Evolutionary conservation across 2,797 vertebrate genomes (phyloP), one percentile per base, ranked within the genome.

Genomic region (Enteromius radiatus): DNA sequence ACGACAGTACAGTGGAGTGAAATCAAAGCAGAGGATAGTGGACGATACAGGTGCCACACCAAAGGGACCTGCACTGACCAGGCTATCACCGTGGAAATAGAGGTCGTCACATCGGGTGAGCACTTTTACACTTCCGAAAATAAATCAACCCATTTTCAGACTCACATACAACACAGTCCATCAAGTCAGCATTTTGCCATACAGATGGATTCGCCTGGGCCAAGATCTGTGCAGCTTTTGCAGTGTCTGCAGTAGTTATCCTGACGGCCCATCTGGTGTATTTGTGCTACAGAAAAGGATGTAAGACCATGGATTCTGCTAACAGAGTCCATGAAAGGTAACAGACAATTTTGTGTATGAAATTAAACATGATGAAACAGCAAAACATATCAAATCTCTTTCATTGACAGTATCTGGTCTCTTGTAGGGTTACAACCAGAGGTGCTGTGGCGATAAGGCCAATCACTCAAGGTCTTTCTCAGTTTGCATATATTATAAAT

Each of bases 131-230:
- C 21, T 59, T 41, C 4, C 38, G 54, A 49, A 65, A 68, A 54
- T 67, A 36, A 17, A 68, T 49, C 47, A 52, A 21, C 11, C 7
- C 4, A 70, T 61, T 36, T 49, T 81, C 23, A 17, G 28, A 54
- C 17, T 63, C 31, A 41, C n/a, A 47, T 77, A 17, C 15, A 81
- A 81, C 41, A 59, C 19, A 67, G 23, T 69, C 10, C 17, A 41
- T 28, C 7, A 31, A 81, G 6, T 33, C 15, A 31, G 10, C 74
- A 15, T 79, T 82, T 76, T 86, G 14, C 54, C 26, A 81, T 86
- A 86, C 88, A 93, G 92, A 88, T 65, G 89, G 88, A 73, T 85
- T 89, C 43, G 85, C 52, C 61, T 92, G 89, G 85, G 91, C 93
- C 49, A 92, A 91, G 82, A 80, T 92, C 75, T 85, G 94, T 82